Evolutionary conservation across 92 coral and sea anemone species (phyloP).

Genomic region (Parazoanthus darwini): DNA sequence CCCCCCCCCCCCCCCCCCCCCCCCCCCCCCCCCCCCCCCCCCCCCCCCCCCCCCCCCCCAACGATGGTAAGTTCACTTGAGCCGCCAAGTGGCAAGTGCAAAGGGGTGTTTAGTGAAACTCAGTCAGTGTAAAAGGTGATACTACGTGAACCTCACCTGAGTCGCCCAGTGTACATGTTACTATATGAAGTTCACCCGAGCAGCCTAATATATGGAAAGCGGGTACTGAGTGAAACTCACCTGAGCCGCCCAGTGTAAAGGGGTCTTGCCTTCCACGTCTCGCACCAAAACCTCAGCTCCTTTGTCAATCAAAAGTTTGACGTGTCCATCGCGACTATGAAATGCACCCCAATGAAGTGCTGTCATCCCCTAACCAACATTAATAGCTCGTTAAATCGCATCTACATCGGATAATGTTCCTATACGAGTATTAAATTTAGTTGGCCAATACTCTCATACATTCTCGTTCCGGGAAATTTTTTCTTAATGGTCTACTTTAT

Average conservation of each 20-base stretch:
- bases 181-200: conserved; percentile 24
- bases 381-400: background rate
- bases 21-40: too few species aligned
- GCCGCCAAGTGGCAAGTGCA: background rate
- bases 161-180: too few species aligned
- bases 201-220: background rate
- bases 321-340: conserved; percentile 75
- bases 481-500: too few species aligned
- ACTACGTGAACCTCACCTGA: background rate
- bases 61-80: background rate
- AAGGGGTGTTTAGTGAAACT: too few species aligned
- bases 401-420: background rate
- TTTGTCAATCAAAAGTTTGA: conserved; percentile 62
- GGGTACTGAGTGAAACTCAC: conserved; percentile 17
- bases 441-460: too few species aligned
- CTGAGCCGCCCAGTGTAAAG: conserved; percentile 91
- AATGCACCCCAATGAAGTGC: conserved; percentile 91
- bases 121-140: background rate
- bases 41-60: too few species aligned
- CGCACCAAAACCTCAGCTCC: conserved; percentile 78
- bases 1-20: too few species aligned
- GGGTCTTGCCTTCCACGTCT: conserved; percentile 78
- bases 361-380: conserved; percentile 74
- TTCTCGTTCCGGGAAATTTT: too few species aligned
- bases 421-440: too few species aligned